Evolutionary conservation across 2,113 vertebrate species (phyloP).

Genomic region (Sarotherodon lohbergeri): DNA sequence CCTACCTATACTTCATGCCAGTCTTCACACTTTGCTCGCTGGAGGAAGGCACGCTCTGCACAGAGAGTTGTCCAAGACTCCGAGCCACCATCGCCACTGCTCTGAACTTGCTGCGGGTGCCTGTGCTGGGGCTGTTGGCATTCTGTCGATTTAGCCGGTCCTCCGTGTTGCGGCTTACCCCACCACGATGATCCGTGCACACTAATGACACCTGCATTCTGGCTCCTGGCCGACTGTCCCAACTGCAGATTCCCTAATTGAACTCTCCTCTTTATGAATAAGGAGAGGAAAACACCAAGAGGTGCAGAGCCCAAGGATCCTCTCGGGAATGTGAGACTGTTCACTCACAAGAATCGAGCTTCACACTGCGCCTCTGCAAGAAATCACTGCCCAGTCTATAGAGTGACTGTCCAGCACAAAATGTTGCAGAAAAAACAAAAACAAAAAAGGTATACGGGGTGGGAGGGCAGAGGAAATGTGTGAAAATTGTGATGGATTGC

Average conservation of each 20-base stretch:
- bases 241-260: not conserved
- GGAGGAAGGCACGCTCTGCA: constrained; percentile 78
- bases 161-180: constrained; percentile 83
- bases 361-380: not conserved
- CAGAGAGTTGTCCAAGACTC: constrained; percentile 90
- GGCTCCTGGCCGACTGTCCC: not conserved
- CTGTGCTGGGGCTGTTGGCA: constrained; percentile 85
- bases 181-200: constrained; percentile 92
- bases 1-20: constrained; percentile 96
- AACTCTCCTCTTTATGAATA: not conserved
- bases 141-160: constrained; percentile 86
- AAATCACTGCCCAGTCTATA: constrained; percentile 14
- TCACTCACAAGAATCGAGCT: not conserved
- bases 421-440: not conserved
- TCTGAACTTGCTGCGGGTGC: constrained; percentile 85
- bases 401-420: constrained; percentile 5
- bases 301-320: not conserved
- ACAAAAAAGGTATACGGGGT: not conserved
- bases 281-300: not conserved
- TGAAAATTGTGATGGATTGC: not conserved
- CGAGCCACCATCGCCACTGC: constrained; percentile 93
- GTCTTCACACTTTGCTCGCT: constrained; percentile 81
- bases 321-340: not conserved
- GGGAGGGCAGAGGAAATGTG: not conserved
- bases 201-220: constrained; percentile 94